A percentile compares a stretch with the other conserved stretches of the same genome.
Evolutionary conservation across 1,140 invertebrate genomes (phyloP).

Genomic region (Babylonia areolata): DNA sequence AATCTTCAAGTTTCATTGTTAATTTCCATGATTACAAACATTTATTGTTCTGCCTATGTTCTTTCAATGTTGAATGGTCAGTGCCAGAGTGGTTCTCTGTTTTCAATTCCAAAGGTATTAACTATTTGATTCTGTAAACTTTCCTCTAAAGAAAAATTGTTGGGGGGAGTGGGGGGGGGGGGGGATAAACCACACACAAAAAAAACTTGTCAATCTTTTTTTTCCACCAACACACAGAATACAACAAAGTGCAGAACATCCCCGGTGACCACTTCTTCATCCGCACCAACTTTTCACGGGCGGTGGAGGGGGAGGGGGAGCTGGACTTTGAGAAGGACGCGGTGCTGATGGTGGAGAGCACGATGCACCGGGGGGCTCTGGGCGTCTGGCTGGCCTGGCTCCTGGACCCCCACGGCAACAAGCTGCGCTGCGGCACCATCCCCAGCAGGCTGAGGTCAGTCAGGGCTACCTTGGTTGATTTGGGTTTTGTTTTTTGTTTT

Average conservation of each 20-base stretch:
- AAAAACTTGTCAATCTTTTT: not conserved
- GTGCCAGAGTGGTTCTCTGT: too few relatives aligned
- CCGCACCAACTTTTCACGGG: conserved; percentile 93
- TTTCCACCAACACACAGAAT: conserved; percentile 83
- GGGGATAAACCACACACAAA: too few relatives aligned
- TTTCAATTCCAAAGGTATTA: too few relatives aligned
- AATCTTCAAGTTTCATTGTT: too few relatives aligned
- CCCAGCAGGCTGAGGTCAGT: conserved; percentile 95
- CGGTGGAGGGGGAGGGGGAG: conserved; percentile 80
- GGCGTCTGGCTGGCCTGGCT: conserved; percentile 96
- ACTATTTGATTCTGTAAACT: too few relatives aligned
- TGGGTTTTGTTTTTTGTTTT: too few relatives aligned
- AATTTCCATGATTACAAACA: too few relatives aligned
- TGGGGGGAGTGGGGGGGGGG: too few relatives aligned
- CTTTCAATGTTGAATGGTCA: too few relatives aligned
- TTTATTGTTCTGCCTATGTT: too few relatives aligned
- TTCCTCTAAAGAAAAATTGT: too few relatives aligned
- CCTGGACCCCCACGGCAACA: conserved; percentile 90
- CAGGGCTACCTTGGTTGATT: too few relatives aligned
- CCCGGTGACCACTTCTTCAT: conserved; percentile 94
- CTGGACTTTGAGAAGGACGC: conserved; percentile 94
- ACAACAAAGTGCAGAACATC: conserved; percentile 94
- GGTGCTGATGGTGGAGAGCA: conserved; percentile 96
- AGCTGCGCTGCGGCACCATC: conserved; percentile 92
- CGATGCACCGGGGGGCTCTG: conserved; percentile 92